Conservation (phyloP, 2,888 invertebrate species). For the Nomada ruficornis region DNA sequence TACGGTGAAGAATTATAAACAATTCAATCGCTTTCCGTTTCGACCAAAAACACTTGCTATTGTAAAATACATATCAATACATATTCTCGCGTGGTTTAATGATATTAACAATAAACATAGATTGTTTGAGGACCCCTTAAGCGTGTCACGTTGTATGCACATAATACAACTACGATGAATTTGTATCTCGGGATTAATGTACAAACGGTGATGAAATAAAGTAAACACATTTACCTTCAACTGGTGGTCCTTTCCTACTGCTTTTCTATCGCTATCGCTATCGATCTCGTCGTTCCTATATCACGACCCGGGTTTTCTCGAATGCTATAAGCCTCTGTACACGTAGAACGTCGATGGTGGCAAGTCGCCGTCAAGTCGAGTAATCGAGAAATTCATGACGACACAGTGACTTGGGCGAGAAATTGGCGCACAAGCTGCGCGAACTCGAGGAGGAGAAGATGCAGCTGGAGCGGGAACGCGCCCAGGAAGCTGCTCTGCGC, state of each 20-base stretch:
- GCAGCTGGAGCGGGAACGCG: conserved; percentile 84
- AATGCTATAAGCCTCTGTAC: conserved; percentile 23
- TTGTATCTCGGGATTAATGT: conserved; percentile 53
- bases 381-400: conserved; percentile 53
- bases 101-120: no score
- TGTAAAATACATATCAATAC: no score
- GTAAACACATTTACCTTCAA: conserved; percentile 41
- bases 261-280: conserved; percentile 41
- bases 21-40: no score
- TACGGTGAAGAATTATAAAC: no score
- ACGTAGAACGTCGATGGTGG: not conserved
- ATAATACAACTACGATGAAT: conserved; percentile 42
- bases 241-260: conserved; percentile 48
- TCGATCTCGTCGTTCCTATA: conserved; percentile 24
- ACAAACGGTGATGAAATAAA: conserved; percentile 53
- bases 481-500: conserved; percentile 77
- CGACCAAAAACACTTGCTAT: no score
- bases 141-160: conserved; percentile 36
- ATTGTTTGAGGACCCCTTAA: not conserved
- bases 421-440: conserved; percentile 86
- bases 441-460: conserved; percentile 85
- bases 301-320: not conserved
- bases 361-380: conserved; percentile 19
- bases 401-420: conserved; percentile 85
- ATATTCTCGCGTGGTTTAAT: no score